Evolutionary conservation across 2,888 invertebrate genomes (phyloP).

Genomic region (Acronicta leporina): DNA sequence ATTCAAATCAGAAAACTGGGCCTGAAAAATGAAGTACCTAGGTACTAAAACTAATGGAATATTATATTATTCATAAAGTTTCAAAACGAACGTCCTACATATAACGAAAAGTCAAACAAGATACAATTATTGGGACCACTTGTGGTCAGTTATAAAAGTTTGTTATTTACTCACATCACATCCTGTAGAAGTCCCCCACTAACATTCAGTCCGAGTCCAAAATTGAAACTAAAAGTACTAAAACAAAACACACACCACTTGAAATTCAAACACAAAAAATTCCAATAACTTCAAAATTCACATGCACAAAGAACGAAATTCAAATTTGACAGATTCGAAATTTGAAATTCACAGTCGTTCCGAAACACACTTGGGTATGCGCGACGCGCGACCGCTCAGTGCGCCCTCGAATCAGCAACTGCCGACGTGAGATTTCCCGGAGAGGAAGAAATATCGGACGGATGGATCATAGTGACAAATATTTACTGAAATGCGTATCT

Average conservation of each 20-base stretch:
- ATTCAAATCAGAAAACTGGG: background rate
- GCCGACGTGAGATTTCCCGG: constrained; percentile 37
- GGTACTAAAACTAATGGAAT: background rate
- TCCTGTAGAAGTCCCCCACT: constrained; percentile 32
- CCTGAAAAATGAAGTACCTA: background rate
- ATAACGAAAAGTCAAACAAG: constrained; percentile 6
- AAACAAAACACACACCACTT: constrained; percentile 45
- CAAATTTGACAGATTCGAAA: background rate
- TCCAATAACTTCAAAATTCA: constrained; percentile 8
- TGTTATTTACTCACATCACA: constrained; percentile 53
- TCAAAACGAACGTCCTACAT: constrained; percentile 11
- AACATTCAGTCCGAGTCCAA: constrained; percentile 14
- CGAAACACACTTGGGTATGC: constrained; percentile 28
- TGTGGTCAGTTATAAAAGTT: constrained; percentile 38
- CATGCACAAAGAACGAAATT: constrained; percentile 22
- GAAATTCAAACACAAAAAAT: constrained; percentile 20
- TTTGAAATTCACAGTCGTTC: constrained; percentile 34
- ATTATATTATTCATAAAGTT: constrained; percentile 6
- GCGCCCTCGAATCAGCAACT: constrained; percentile 43
- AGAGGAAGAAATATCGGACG: constrained; percentile 45
- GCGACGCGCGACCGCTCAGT: constrained; percentile 43
- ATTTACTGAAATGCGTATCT: constrained; percentile 51
- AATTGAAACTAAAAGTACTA: constrained; percentile 20
- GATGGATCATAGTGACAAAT: constrained; percentile 40
- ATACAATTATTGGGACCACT: constrained; percentile 23